Percentiles rank a stretch among this genome's conserved stretches.
Evolutionary conservation across 2,797 vertebrate genomes (phyloP).

Genomic region (Sebastes cheni): DNA sequence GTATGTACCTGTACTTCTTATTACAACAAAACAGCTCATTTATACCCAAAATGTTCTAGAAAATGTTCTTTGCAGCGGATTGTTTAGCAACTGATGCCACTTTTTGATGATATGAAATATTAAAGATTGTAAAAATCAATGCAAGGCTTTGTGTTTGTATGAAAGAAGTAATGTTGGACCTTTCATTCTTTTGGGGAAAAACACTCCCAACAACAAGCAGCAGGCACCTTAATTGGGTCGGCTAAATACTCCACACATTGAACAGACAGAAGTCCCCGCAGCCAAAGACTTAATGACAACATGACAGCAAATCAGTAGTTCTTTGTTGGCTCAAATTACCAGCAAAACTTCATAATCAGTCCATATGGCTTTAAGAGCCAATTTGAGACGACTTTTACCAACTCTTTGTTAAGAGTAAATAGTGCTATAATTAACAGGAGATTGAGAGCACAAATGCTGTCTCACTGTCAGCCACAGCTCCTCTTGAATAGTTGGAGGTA

Average conservation of each 20-base stretch:
- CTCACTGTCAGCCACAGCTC: not conserved
- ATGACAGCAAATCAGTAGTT: not conserved
- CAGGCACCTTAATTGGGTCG: not conserved
- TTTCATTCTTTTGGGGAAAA: not conserved
- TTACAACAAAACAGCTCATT: conserved; percentile 38
- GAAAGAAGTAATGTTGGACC: not conserved
- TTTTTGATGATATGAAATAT: conserved; percentile 60
- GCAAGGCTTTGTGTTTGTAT: conserved; percentile 12
- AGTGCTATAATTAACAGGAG: not conserved
- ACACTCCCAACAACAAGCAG: not conserved
- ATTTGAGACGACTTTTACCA: not conserved
- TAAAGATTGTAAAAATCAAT: conserved; percentile 56
- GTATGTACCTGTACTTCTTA: conserved; percentile 47
- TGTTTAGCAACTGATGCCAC: conserved; percentile 53
- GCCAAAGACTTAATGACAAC: not conserved
- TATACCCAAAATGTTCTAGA: conserved; percentile 44
- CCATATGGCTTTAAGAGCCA: not conserved
- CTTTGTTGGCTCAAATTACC: not conserved
- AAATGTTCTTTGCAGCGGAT: conserved; percentile 51
- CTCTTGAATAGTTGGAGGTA: not conserved
- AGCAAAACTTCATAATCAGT: not conserved
- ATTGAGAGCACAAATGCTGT: not conserved
- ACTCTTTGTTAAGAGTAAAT: not conserved
- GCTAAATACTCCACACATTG: not conserved
- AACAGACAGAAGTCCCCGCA: not conserved